Percentiles rank a stretch among this genome's conserved stretches.
phyloP scores from a whole-genome alignment of 2,888 invertebrate species.

The Eudasyphora cyanicolor region DNA sequence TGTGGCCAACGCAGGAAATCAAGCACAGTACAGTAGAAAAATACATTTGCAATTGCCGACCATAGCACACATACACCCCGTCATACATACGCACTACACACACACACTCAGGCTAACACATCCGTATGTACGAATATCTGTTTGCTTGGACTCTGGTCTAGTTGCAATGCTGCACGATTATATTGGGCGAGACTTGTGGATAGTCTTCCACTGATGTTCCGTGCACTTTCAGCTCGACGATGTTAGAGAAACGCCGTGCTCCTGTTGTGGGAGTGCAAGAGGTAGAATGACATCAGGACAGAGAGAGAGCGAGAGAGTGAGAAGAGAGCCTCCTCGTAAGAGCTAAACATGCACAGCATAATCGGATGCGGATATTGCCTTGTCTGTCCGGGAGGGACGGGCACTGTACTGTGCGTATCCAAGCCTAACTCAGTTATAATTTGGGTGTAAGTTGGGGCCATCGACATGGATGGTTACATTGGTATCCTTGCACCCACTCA shows the following conservation, averaged over 20 bases:
- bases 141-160: background rate
- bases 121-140: background rate
- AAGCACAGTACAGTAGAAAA: slow-evolving; percentile 44
- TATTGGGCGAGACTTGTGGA: slow-evolving; percentile 37
- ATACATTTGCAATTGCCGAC: slow-evolving; percentile 57
- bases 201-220: slow-evolving; percentile 38
- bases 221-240: slow-evolving; percentile 28
- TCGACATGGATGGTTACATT: background rate
- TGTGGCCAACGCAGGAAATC: slow-evolving; percentile 62
- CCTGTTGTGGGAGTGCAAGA: background rate
- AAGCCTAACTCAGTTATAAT: background rate
- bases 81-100: slow-evolving; percentile 22
- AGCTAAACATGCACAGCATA: slow-evolving; percentile 50
- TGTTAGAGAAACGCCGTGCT: background rate
- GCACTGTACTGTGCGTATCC: background rate
- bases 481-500: background rate
- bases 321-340: slow-evolving; percentile 30
- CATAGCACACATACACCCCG: slow-evolving; percentile 35
- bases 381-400: slow-evolving; percentile 30
- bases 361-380: slow-evolving; percentile 51
- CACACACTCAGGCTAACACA: slow-evolving; percentile 42
- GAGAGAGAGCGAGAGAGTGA: background rate
- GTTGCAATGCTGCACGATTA: slow-evolving; percentile 11
- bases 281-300: background rate
- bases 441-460: background rate